Evolutionary conservation across 2,113 vertebrate species (phyloP).

Genomic region (Gobius niger): DNA sequence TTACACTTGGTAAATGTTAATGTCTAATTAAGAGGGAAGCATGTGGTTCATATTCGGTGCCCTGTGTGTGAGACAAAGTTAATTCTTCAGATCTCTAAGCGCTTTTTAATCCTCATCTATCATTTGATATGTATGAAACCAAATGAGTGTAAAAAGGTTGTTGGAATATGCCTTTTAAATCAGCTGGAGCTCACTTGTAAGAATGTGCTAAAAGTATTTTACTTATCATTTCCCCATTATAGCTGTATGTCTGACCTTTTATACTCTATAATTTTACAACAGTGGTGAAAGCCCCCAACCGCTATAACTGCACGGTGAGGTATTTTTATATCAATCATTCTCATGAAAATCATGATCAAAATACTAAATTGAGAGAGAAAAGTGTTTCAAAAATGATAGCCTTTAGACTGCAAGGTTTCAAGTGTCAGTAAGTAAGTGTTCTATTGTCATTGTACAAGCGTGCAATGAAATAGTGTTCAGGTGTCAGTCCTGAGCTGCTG

Average conservation of each 20-base stretch:
- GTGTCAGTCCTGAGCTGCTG: too few species aligned
- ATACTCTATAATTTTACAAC: background rate
- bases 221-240: background rate
- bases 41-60: slow-evolving; percentile 11
- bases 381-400: too few species aligned
- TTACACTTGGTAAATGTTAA: slow-evolving; percentile 23
- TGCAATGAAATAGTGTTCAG: too few species aligned
- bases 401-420: too few species aligned
- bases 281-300: background rate
- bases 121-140: background rate
- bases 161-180: background rate
- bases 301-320: background rate
- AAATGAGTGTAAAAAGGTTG: slow-evolving; percentile 9
- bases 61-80: slow-evolving; percentile 8
- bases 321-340: background rate
- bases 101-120: slow-evolving; percentile 21
- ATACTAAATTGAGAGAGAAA: background rate
- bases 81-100: slow-evolving; percentile 24
- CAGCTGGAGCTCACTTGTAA: background rate
- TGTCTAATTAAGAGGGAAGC: slow-evolving; percentile 36
- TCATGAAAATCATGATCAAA: background rate
- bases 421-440: too few species aligned
- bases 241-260: background rate
- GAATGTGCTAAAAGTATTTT: background rate
- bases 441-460: too few species aligned